phyloP scores from a whole-genome alignment of 2,888 invertebrate genomes.

The Malthinus seriepunctatus region DNA sequence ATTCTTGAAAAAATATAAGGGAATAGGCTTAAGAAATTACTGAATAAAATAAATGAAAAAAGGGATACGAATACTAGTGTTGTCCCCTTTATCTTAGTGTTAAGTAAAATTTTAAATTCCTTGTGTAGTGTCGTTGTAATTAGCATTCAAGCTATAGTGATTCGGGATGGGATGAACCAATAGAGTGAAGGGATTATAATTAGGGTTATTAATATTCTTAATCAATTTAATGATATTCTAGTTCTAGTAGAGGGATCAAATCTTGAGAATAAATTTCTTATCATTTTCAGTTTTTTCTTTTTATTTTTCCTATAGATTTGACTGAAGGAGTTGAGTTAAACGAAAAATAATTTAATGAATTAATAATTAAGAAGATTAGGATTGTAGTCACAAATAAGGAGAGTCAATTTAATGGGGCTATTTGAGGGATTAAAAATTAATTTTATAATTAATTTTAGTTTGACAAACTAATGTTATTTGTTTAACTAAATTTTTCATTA shows the following conservation, averaged over 20 bases:
- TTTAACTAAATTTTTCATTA: conserved; percentile 64
- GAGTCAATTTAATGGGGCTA: conserved; percentile 64
- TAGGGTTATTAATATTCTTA: conserved; percentile 59
- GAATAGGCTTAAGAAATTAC: conserved; percentile 71
- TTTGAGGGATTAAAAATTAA: conserved; percentile 72
- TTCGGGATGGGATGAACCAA: conserved; percentile 62
- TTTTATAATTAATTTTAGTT: conserved; percentile 63
- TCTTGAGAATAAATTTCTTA: conserved; percentile 67
- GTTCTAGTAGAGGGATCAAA: conserved; percentile 66
- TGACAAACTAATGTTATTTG: conserved; percentile 68
- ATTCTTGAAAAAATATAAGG: conserved; percentile 73
- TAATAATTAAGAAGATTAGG: conserved; percentile 57
- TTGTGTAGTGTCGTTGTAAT: conserved; percentile 56
- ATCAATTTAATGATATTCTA: conserved; percentile 63
- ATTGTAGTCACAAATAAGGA: conserved; percentile 51
- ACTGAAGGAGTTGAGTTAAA: conserved; percentile 45
- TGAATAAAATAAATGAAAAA: conserved; percentile 65
- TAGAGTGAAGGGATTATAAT: conserved; percentile 58
- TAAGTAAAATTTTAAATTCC: conserved; percentile 64
- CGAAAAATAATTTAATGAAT: conserved; percentile 60
- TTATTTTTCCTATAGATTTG: conserved; percentile 27
- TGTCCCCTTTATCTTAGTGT: conserved; percentile 53
- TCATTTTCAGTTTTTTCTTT: conserved; percentile 62
- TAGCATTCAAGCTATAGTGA: conserved; percentile 55
- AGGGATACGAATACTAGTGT: conserved; percentile 62